Conservation (phyloP, 35 echinoderm and acorn worm genomes). For the Ophioderma brevispina region DNA sequence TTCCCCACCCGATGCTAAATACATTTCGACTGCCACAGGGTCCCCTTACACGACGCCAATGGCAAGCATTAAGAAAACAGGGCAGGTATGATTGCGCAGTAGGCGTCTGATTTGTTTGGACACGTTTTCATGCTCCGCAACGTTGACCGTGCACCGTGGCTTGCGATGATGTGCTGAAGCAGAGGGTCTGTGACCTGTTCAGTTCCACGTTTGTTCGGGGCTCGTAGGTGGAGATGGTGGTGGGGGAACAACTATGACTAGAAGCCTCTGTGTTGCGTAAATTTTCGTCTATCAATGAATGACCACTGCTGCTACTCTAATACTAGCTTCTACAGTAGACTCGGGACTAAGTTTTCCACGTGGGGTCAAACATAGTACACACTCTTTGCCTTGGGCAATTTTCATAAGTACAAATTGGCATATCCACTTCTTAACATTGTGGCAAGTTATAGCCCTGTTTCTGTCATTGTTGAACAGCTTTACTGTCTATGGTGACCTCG, state of each 20-base stretch:
- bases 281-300: conserved; percentile 81
- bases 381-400: conserved; percentile 98
- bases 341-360: conserved; percentile 69
- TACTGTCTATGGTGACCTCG: conserved; percentile 46
- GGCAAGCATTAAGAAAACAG: conserved; percentile 88
- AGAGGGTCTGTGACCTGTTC: conserved; percentile 13
- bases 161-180: conserved; percentile 46
- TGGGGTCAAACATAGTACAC: conserved; percentile 69
- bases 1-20: conserved; percentile 89
- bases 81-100: conserved; percentile 78
- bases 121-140: conserved; percentile 71
- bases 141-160: conserved; percentile 80
- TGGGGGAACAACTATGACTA: conserved; percentile 63
- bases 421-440: conserved; percentile 87
- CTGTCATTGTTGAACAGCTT: conserved; percentile 84
- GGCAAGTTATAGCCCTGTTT: conserved; percentile 66
- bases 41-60: conserved; percentile 95
- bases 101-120: conserved; percentile 65
- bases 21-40: conserved; percentile 80
- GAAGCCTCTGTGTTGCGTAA: conserved; percentile 70
- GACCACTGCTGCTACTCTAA: conserved; percentile 13
- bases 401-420: conserved; percentile 95
- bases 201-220: conserved; percentile 56
- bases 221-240: conserved; percentile 78
- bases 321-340: conserved; percentile 48